Conservation (phyloP, 2,113 vertebrate genomes). For the Chaetura pelagica region DNA sequence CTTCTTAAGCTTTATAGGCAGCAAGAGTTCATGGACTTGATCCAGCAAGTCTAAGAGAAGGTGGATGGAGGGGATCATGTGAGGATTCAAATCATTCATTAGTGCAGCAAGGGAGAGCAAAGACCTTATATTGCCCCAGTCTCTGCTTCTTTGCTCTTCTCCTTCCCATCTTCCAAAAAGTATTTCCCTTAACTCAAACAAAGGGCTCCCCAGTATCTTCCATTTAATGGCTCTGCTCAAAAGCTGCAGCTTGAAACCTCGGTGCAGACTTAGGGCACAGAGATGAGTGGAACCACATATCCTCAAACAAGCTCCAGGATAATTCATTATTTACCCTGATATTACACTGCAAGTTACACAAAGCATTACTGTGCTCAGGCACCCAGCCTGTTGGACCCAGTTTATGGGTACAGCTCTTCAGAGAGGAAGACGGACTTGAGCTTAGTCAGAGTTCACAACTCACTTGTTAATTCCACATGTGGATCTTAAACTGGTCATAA, state of each 20-base stretch:
- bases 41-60: background rate
- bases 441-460: background rate
- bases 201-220: background rate
- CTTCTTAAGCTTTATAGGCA: background rate
- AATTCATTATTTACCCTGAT: background rate
- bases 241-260: background rate
- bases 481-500: background rate
- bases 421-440: background rate
- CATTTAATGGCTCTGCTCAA: background rate
- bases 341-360: background rate
- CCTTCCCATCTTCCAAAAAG: background rate
- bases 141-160: background rate
- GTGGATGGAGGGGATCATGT: background rate
- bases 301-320: background rate
- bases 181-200: background rate
- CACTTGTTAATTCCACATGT: fast-evolving
- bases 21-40: background rate
- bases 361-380: background rate
- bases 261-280: fast-evolving
- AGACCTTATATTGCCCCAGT: background rate
- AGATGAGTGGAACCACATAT: background rate
- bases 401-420: background rate
- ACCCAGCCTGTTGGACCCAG: background rate
- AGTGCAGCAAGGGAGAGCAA: background rate
- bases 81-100: background rate